A percentile compares a stretch with the other conserved stretches of the same genome.
Evolutionary conservation across 2,113 vertebrate genomes (phyloP).

Genomic region (Rhinolophus sinicus): DNA sequence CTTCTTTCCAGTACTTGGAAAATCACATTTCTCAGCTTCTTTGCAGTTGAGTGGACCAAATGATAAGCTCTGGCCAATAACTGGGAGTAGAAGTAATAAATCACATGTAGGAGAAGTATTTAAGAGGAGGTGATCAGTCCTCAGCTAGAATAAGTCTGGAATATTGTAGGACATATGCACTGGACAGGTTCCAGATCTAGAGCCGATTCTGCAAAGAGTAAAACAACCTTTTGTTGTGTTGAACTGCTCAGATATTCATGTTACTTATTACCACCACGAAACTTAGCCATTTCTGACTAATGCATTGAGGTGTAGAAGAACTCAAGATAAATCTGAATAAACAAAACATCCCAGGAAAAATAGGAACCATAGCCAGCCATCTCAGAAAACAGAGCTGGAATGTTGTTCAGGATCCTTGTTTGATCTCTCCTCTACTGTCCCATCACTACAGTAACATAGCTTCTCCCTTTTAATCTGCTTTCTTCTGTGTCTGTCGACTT

Average conservation of each 20-base stretch:
- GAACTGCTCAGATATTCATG: constrained; percentile 1
- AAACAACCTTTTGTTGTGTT: not conserved
- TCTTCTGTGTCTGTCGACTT: not conserved
- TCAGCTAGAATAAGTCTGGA: not conserved
- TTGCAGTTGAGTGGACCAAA: not conserved
- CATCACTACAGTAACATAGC: not conserved
- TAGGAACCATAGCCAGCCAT: not conserved
- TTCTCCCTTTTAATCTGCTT: not conserved
- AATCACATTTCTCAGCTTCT: constrained; percentile 32
- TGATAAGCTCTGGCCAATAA: not conserved
- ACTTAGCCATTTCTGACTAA: not conserved
- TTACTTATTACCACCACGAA: not conserved
- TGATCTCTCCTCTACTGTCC: not conserved
- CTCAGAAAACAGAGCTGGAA: constrained; percentile 17
- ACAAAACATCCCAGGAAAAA: not conserved
- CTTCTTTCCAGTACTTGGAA: constrained; percentile 46
- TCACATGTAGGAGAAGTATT: not conserved
- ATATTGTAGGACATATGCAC: not conserved
- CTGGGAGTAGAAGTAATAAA: constrained; percentile 12
- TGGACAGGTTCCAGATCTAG: not conserved
- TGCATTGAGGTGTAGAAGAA: not conserved
- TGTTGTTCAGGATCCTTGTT: not conserved
- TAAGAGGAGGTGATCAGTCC: not conserved
- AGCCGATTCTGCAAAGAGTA: constrained; percentile 5
- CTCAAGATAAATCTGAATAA: constrained; percentile 31